Conservation (phyloP, 1,140 invertebrate species). For the Dreissena polymorpha region DNA sequence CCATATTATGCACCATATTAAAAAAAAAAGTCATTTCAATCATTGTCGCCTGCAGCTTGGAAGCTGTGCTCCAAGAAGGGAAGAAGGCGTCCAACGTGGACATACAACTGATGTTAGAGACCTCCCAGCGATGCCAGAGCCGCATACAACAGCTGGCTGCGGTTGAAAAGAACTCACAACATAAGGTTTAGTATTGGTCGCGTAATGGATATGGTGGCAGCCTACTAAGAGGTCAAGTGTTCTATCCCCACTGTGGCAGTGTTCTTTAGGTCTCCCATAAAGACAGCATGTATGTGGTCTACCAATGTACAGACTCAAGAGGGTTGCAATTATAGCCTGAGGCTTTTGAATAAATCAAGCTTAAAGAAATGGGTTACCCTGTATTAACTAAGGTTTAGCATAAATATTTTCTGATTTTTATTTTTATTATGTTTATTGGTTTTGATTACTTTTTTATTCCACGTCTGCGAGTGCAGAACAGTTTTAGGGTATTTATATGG, state of each 20-base stretch:
- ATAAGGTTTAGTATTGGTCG: constrained; percentile 30
- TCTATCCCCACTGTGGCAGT: background rate
- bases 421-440: too few species aligned
- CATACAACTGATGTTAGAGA: constrained; percentile 69
- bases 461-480: too few species aligned
- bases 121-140: constrained; percentile 63
- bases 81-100: constrained; percentile 71
- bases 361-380: background rate
- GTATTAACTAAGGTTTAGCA: too few species aligned
- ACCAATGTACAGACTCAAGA: background rate
- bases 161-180: constrained; percentile 45
- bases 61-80: constrained; percentile 67
- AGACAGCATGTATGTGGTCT: background rate
- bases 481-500: too few species aligned
- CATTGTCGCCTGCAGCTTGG: constrained; percentile 54
- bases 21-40: too few species aligned
- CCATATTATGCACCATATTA: too few species aligned
- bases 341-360: background rate
- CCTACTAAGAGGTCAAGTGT: background rate
- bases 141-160: constrained; percentile 61
- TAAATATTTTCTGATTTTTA: too few species aligned
- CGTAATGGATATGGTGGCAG: background rate
- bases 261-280: background rate
- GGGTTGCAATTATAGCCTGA: background rate
- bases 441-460: too few species aligned